Percentiles rank a stretch among this genome's conserved stretches.
phyloP scores from a whole-genome alignment of 2,113 vertebrate species.

The Otus sunia region DNA sequence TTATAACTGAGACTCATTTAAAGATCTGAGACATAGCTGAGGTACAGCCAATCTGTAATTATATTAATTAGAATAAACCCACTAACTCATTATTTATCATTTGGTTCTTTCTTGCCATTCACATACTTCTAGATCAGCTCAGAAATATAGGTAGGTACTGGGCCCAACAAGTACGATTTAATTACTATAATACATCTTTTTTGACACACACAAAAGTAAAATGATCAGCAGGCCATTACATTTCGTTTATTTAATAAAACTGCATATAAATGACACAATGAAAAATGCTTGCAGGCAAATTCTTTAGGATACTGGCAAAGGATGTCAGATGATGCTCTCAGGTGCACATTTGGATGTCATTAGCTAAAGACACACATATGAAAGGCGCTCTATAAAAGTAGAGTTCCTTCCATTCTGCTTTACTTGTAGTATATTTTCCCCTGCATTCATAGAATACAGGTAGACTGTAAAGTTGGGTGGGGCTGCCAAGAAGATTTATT shows the following conservation, averaged over 20 bases:
- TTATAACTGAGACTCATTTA: not conserved
- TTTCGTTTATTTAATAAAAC: constrained; percentile 48
- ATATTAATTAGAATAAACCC: constrained; percentile 6
- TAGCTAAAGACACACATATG: not conserved
- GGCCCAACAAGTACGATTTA: constrained; percentile 20
- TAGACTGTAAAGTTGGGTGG: not conserved
- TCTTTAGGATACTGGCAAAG: not conserved
- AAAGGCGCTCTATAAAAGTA: not conserved
- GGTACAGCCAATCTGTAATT: not conserved
- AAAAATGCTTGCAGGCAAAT: not conserved
- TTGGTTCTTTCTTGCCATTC: not conserved
- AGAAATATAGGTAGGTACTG: not conserved
- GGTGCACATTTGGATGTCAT: not conserved
- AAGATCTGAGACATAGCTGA: not conserved
- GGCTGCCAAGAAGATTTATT: not conserved
- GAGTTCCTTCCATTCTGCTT: not conserved
- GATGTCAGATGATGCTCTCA: not conserved
- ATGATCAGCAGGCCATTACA: not conserved
- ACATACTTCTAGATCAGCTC: not conserved
- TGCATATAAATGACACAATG: not conserved
- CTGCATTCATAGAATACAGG: not conserved
- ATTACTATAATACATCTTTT: constrained; percentile 29
- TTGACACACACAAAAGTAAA: not conserved
- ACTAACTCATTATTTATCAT: not conserved
- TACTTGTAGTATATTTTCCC: not conserved